These are phyloP conservation scores for Agriopis aurantiaria DNA, from an alignment of 2,888 invertebrate genomes.

Conservation along the genomic window DNA sequence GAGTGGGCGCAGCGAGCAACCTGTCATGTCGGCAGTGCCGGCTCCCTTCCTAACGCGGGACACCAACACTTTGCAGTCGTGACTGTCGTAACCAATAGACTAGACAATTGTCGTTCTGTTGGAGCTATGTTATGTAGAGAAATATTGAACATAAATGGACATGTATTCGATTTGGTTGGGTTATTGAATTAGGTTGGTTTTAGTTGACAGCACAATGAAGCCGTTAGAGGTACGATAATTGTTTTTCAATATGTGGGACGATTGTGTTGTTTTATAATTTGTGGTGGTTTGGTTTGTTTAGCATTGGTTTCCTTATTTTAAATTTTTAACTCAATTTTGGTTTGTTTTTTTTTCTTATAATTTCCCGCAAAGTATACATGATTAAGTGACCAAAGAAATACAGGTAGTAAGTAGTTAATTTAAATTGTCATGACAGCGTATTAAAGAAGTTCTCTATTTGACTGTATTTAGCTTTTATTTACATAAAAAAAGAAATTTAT, in stretches of 20 bases:
- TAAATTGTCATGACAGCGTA: too few species aligned
- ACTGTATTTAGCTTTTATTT: too few species aligned
- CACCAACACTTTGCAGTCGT: slow-evolving; percentile 56
- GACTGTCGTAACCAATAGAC: slow-evolving; percentile 59
- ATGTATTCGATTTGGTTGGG: slow-evolving; percentile 2
- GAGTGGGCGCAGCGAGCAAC: slow-evolving; percentile 56
- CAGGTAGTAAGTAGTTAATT: too few species aligned
- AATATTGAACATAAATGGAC: slow-evolving; percentile 14
- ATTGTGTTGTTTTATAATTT: background rate
- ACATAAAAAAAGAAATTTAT: too few species aligned
- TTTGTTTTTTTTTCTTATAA: too few species aligned
- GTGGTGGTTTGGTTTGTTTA: background rate
- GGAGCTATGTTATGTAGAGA: slow-evolving; percentile 18
- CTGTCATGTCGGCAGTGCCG: slow-evolving; percentile 38
- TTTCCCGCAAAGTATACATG: too few species aligned
- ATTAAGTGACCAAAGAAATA: too few species aligned
- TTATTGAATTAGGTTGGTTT: slow-evolving; percentile 12
- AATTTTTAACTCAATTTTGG: too few species aligned
- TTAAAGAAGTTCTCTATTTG: too few species aligned
- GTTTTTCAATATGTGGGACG: background rate
- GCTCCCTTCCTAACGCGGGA: slow-evolving; percentile 52
- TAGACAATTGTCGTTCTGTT: slow-evolving; percentile 33
- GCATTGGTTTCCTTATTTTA: too few species aligned
- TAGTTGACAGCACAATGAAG: slow-evolving; percentile 10
- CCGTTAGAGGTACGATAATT: background rate